A percentile compares a stretch with the other conserved stretches of the same genome.
phyloP scores from a whole-genome alignment of 2,113 vertebrate species.

The Oncorhynchus keta region DNA sequence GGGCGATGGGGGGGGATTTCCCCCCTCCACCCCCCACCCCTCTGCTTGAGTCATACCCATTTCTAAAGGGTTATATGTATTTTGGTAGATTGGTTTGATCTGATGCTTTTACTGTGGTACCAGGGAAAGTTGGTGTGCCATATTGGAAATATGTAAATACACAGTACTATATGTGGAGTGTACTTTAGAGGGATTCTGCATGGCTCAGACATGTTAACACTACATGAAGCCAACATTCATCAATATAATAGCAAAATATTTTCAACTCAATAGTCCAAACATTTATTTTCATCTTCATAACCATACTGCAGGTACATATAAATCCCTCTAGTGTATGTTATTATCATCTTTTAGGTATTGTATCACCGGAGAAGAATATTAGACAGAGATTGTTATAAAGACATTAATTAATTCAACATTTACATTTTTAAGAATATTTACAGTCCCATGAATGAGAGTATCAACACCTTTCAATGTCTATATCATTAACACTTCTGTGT shows the following conservation, averaged over 20 bases:
- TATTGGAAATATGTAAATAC: not conserved
- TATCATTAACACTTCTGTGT: slow-evolving; percentile 22
- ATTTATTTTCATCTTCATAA: slow-evolving; percentile 35
- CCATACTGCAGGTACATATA: slow-evolving; percentile 10
- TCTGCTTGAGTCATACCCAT: too few species aligned
- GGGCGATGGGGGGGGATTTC: too few species aligned
- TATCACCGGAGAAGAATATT: slow-evolving; percentile 27
- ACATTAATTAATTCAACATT: slow-evolving; percentile 35
- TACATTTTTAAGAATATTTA: slow-evolving; percentile 61
- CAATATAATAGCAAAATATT: slow-evolving; percentile 30
- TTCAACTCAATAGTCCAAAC: slow-evolving; percentile 30
- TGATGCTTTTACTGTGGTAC: too few species aligned
- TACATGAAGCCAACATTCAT: slow-evolving; percentile 7
- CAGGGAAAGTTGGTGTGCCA: too few species aligned
- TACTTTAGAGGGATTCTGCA: not conserved
- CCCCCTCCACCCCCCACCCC: too few species aligned
- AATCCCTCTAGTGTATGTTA: not conserved
- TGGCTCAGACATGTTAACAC: slow-evolving; percentile 1
- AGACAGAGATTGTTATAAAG: slow-evolving; percentile 51
- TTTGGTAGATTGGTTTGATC: too few species aligned
- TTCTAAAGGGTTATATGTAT: too few species aligned
- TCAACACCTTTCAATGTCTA: slow-evolving; percentile 20
- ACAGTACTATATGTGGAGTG: not conserved
- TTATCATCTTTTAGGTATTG: slow-evolving; percentile 11
- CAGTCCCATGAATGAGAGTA: slow-evolving; percentile 26